Percentiles rank a stretch among this genome's conserved stretches.
Evolutionary conservation across 2,797 vertebrate species (phyloP).

Genomic region (Acrocephalus scirpaceus): DNA sequence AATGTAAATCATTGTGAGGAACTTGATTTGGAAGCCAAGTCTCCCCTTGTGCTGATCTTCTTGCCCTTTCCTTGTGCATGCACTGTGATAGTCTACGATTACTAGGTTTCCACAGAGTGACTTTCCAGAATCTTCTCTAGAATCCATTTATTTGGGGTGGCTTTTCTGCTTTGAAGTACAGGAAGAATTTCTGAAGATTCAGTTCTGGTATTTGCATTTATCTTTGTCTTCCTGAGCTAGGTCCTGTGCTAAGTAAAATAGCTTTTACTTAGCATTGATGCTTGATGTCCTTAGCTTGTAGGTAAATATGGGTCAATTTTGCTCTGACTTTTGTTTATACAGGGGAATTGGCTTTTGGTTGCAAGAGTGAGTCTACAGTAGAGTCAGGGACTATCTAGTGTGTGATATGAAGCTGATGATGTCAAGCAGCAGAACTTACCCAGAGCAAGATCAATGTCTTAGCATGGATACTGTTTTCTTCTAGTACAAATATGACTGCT

Average conservation of each 20-base stretch:
- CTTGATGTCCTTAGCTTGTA: neutral
- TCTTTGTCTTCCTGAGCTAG: neutral
- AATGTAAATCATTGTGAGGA: neutral
- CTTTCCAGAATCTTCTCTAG: neutral
- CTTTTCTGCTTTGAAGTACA: neutral
- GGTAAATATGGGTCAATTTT: neutral
- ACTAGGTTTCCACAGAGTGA: neutral
- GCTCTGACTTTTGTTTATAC: neutral
- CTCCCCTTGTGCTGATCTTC: neutral
- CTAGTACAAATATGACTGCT: neutral
- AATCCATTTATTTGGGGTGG: neutral
- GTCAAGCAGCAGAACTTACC: neutral
- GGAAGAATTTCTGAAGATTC: neutral
- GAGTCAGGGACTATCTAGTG: neutral
- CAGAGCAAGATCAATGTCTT: conserved; percentile 16
- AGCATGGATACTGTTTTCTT: neutral
- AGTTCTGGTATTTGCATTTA: neutral
- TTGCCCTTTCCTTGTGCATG: neutral
- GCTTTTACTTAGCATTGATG: neutral
- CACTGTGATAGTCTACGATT: neutral
- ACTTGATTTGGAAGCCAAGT: neutral
- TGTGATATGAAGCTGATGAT: neutral
- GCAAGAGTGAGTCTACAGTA: neutral
- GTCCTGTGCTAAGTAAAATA: neutral
- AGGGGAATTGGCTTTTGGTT: neutral